Evolutionary conservation across 2,888 invertebrate genomes (phyloP).

Genomic region (Graphium colonna): DNA sequence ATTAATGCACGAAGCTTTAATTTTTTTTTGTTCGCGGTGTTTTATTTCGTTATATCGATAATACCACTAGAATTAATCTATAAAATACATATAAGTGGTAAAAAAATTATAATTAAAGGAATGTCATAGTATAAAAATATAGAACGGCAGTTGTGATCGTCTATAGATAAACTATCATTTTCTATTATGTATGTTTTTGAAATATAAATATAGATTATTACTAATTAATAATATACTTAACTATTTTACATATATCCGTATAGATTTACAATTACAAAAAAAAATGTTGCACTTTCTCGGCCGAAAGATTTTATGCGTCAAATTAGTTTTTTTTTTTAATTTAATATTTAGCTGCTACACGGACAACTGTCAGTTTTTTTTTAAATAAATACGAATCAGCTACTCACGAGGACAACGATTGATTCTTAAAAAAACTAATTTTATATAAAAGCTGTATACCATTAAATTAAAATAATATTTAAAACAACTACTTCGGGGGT

Average conservation of each 20-base stretch:
- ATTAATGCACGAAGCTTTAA: too few species aligned
- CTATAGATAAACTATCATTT: not conserved
- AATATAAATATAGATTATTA: not conserved
- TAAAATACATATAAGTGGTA: conserved; percentile 37
- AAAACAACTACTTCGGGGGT: conserved; percentile 18
- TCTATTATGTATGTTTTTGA: not conserved
- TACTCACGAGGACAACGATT: conserved; percentile 21
- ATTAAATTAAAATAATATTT: conserved; percentile 5
- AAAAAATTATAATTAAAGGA: too few species aligned
- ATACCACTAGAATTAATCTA: conserved; percentile 27
- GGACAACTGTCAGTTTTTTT: conserved; percentile 30
- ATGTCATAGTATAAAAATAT: conserved; percentile 45
- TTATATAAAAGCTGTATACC: conserved; percentile 2
- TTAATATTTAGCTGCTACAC: conserved; percentile 33
- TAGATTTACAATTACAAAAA: conserved; percentile 10
- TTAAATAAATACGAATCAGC: conserved; percentile 11
- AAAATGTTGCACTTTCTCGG: conserved; percentile 43
- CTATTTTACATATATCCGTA: conserved; percentile 12
- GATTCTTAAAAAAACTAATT: conserved; percentile 2
- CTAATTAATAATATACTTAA: conserved; percentile 8
- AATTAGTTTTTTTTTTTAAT: too few species aligned
- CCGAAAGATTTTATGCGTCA: conserved; percentile 31
- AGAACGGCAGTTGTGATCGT: not conserved
- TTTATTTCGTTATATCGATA: conserved; percentile 40
- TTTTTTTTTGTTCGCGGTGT: too few species aligned